phyloP scores from a whole-genome alignment of 1,140 invertebrate genomes.

The Ceratitis capitata region DNA sequence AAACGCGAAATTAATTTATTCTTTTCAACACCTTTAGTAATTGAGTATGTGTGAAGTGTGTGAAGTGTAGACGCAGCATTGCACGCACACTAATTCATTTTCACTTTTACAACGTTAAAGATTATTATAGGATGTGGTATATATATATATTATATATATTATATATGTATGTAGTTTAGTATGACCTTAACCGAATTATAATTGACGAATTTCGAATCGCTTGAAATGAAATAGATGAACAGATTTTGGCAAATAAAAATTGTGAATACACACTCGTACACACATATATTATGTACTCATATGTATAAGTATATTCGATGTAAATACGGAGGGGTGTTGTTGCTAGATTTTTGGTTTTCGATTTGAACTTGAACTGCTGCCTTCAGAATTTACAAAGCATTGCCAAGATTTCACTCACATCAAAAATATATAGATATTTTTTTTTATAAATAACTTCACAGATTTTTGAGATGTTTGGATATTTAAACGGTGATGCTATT shows the following conservation, averaged over 20 bases:
- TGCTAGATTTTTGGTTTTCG: constrained; percentile 19
- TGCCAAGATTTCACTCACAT: constrained; percentile 4
- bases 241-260: neutral
- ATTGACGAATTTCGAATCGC: neutral
- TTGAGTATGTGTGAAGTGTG: too few relatives aligned
- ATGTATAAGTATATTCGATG: neutral
- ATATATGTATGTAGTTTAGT: neutral
- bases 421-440: neutral
- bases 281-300: neutral
- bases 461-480: neutral
- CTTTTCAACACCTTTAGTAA: constrained; percentile 28
- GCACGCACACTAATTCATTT: neutral
- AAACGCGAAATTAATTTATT: neutral
- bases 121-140: too few relatives aligned
- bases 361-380: constrained; percentile 24
- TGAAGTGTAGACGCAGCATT: neutral
- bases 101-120: too few relatives aligned
- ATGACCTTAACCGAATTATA: neutral
- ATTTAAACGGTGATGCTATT: neutral
- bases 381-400: neutral
- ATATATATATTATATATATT: neutral
- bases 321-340: neutral
- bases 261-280: neutral
- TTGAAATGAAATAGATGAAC: neutral
- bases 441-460: constrained; percentile 20